A percentile compares a stretch with the other conserved stretches of the same genome.
These are phyloP conservation scores for Brachymystax lenok DNA, from an alignment of 2,797 vertebrate genomes.

Conservation along the genomic window DNA sequence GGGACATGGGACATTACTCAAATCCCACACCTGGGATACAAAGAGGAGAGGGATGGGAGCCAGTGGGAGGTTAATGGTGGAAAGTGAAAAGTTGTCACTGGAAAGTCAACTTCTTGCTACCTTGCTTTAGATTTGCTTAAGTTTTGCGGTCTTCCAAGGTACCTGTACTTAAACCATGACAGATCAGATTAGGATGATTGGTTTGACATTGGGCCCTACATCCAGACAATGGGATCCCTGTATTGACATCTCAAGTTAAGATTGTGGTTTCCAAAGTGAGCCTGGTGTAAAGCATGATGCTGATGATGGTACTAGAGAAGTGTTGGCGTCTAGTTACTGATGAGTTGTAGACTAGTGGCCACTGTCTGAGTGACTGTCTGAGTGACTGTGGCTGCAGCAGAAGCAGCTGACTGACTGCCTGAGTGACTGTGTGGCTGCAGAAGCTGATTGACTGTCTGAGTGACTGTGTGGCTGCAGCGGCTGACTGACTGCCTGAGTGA, in stretches of 20 bases:
- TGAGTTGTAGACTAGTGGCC: not conserved
- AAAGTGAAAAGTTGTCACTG: not conserved
- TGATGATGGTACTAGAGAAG: not conserved
- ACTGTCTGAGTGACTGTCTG: not conserved
- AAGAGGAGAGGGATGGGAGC: not conserved
- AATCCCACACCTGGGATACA: conserved; percentile 3
- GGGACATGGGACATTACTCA: conserved; percentile 40
- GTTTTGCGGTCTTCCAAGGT: not conserved
- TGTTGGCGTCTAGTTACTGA: not conserved
- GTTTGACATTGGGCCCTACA: not conserved
- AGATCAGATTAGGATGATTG: not conserved
- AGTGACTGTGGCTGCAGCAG: not conserved
- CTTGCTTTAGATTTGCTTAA: not conserved
- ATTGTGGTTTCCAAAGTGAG: not conserved
- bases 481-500: too few species aligned
- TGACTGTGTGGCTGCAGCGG: too few species aligned
- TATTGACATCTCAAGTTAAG: not conserved
- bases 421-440: too few species aligned
- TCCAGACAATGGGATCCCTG: not conserved
- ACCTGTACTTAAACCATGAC: not conserved
- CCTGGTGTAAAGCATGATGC: not conserved
- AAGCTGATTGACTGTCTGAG: too few species aligned
- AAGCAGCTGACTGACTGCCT: not conserved
- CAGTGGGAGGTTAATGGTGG: not conserved
- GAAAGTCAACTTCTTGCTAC: not conserved